Conservation (phyloP, 2,113 vertebrate species). For the Clarias batrachus region DNA sequence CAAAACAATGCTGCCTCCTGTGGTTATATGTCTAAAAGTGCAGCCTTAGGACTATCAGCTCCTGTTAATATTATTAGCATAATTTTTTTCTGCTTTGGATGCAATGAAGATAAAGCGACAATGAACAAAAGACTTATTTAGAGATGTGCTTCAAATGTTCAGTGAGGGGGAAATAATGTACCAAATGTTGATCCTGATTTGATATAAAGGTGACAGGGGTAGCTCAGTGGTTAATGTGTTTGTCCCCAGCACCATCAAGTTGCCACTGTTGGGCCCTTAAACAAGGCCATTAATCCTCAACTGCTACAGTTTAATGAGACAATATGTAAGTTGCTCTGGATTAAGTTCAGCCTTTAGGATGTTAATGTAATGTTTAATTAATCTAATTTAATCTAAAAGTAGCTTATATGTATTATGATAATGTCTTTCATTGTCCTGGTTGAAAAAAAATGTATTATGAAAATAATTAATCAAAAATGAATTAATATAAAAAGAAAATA, state of each 20-base stretch:
- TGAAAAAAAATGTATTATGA: background rate
- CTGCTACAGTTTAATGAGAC: no score
- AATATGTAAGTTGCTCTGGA: no score
- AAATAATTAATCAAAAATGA: background rate
- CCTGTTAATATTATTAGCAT: background rate
- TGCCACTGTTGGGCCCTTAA: no score
- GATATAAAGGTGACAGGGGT: background rate
- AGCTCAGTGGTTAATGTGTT: no score
- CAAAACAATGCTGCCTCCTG: constrained; percentile 34
- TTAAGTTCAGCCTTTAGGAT: no score
- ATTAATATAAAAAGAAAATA: background rate
- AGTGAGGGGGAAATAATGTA: background rate
- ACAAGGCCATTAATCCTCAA: no score
- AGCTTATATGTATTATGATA: constrained; percentile 1
- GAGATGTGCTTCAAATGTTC: background rate
- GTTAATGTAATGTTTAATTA: background rate
- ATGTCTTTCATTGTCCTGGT: background rate
- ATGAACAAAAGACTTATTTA: background rate
- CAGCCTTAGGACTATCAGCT: background rate
- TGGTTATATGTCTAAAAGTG: background rate
- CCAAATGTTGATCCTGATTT: background rate
- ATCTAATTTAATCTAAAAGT: constrained; percentile 7
- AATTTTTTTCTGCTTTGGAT: constrained; percentile 8
- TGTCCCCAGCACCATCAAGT: no score
- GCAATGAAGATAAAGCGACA: background rate